These are phyloP conservation scores for Indicator indicator DNA, from an alignment of 2,113 vertebrate genomes.

Conservation along the genomic window DNA sequence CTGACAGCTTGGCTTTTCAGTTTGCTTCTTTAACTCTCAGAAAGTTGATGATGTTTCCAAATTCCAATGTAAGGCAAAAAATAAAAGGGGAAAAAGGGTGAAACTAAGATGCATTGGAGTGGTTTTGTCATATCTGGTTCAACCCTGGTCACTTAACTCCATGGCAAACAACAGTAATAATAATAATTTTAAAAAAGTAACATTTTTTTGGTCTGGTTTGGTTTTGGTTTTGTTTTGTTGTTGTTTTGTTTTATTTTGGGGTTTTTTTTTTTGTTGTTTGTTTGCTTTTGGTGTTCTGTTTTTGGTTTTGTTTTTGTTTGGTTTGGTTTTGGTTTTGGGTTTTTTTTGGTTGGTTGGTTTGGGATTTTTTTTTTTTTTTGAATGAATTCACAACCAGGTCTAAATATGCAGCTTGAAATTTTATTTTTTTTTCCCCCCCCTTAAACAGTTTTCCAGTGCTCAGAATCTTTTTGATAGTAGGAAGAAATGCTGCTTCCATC, in stretches of 20 bases:
- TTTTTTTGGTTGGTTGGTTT: too few species aligned
- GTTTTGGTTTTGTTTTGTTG: too few species aligned
- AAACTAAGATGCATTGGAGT: neutral
- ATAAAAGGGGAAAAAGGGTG: neutral
- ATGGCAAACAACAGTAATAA: neutral
- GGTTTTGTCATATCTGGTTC: neutral
- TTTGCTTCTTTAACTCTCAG: neutral
- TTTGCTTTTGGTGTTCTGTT: neutral
- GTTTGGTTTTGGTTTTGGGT: neutral
- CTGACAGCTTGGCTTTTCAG: neutral
- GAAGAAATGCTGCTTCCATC: neutral
- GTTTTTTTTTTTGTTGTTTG: too few species aligned
- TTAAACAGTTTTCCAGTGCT: neutral
- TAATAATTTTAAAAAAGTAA: too few species aligned
- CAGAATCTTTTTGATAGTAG: neutral
- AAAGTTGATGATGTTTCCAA: neutral
- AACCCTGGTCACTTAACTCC: neutral
- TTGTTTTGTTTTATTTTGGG: too few species aligned
- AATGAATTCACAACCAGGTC: neutral
- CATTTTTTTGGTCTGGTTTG: too few species aligned
- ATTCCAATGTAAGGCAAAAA: neutral
- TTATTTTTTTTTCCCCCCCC: neutral
- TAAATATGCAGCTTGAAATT: neutral
- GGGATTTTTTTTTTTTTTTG: neutral
- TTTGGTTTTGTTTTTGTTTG: neutral